These are phyloP conservation scores for Phyllopteryx taeniolatus DNA, from an alignment of 2,113 vertebrate genomes.

Conservation along the genomic window DNA sequence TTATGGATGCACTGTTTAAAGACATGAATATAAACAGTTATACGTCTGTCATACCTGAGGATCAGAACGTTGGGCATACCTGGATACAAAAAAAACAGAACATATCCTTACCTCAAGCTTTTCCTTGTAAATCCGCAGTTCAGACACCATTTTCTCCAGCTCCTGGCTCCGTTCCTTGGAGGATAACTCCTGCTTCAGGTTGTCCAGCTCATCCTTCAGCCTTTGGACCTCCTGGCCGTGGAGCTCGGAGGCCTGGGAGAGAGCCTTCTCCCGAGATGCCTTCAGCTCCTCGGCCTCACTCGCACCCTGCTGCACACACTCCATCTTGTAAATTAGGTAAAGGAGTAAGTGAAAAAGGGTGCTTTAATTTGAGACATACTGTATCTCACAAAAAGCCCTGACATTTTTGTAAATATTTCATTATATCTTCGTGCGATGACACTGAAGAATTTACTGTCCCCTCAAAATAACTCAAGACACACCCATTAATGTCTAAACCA, in stretches of 20 bases:
- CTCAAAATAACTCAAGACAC: too few relatives aligned
- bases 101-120: conserved; percentile 75
- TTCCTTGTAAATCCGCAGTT: conserved; percentile 79
- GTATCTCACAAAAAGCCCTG: background rate
- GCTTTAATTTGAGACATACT: background rate
- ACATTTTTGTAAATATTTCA: background rate
- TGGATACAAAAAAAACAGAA: too few relatives aligned
- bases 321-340: conserved; percentile 57
- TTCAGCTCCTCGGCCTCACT: conserved; percentile 75
- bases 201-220: conserved; percentile 65
- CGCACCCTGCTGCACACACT: conserved; percentile 67
- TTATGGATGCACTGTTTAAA: background rate
- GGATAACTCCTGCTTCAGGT: conserved; percentile 70
- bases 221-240: conserved; percentile 67
- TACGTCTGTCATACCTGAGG: background rate
- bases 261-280: conserved; percentile 71
- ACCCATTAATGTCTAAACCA: too few relatives aligned
- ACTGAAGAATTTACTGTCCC: too few relatives aligned
- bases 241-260: conserved; percentile 65
- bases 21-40: background rate
- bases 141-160: conserved; percentile 74
- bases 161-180: conserved; percentile 66
- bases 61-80: background rate
- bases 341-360: background rate
- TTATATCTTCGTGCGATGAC: background rate